Base-by-base conservation (phyloP, 2,113 vertebrate genomes). In the Herpetotheres cachinnans region DNA sequence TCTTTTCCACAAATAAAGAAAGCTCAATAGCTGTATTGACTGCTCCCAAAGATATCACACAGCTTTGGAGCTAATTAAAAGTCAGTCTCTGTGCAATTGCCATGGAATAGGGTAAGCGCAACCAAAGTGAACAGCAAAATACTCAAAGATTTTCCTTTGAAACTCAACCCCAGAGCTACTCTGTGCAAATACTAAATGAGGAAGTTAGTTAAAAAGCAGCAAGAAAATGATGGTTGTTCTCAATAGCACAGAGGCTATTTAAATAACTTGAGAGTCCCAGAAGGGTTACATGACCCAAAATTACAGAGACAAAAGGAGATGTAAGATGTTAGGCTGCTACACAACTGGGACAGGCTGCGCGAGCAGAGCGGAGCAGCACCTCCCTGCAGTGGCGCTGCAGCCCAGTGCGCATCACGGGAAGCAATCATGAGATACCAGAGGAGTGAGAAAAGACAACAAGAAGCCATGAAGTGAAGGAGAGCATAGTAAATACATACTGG, bases 11-110 rank as follows among this genome's bases (percentile, higher is more conserved):
- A 81, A 82, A 72, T 61, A 73, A 93, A 85, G n/a, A 34, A 73
- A 93, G 46, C 22, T 54, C 22, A 89, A 13, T 50, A 77, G 25
- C 56, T 40, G 50, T 58, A 79, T 77, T 80, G 80, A 82, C 81
- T 86, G 8, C 30, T 91, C 46, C n/a, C 70, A 80, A 44, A 82
- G 81, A 81, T 42, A 82, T 62, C 84, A 87, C 84, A 83, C 55
- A 71, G 66, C 74, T 97, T 22, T 13, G 44, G 30, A 91, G 91
- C 84, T 92, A 94, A 95, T 95, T 93, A 95, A n/a, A 88, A 93
- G 73, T 70, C 82, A 82, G 56, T 19, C 78, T 91, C 83, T 66
- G 30, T 92, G 81, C 86, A 66, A 65, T 61, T 85, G 65, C 44
- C 21, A 22, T 7, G 4, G 70, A 83, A 61, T 15, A 69, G 81